These are phyloP conservation scores for Drosophila oshimai DNA, from an alignment of 1,140 invertebrate species.

Conservation along the genomic window DNA sequence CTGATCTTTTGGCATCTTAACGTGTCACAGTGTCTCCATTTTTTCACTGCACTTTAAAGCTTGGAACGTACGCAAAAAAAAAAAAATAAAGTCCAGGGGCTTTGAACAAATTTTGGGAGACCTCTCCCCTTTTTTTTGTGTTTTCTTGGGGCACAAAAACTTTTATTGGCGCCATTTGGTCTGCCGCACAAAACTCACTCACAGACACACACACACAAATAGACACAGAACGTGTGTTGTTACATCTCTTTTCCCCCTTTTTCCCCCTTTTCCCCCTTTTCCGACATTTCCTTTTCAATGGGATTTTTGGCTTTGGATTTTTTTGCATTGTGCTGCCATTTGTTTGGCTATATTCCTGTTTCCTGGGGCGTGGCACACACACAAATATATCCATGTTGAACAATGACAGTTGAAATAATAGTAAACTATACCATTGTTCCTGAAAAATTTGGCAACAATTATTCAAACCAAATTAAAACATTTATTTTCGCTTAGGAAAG, in stretches of 20 bases:
- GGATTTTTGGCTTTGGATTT: conserved; percentile 37
- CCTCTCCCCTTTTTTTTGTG: not conserved
- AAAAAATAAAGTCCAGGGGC: conserved; percentile 18
- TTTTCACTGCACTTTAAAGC: conserved; percentile 11
- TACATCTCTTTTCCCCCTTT: not conserved
- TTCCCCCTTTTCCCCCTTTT: not conserved
- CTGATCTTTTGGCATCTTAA: not conserved
- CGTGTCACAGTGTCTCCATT: conserved; percentile 21
- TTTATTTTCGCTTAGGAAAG: not conserved
- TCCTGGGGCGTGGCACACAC: conserved; percentile 28
- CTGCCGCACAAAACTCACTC: conserved; percentile 47
- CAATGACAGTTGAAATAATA: not conserved
- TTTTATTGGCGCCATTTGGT: conserved; percentile 76
- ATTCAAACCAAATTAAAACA: not conserved
- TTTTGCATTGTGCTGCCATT: conserved; percentile 30
- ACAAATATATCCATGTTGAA: not conserved
- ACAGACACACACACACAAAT: not conserved
- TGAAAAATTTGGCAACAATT: not conserved
- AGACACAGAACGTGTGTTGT: conserved; percentile 11
- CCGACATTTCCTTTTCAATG: conserved; percentile 22
- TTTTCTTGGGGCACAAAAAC: conserved; percentile 39
- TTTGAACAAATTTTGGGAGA: not conserved
- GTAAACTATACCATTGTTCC: not conserved
- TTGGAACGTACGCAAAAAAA: not conserved
- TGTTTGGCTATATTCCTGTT: conserved; percentile 20